phyloP scores from a whole-genome alignment of 2,113 vertebrate genomes.

The Hippocampus comes region DNA sequence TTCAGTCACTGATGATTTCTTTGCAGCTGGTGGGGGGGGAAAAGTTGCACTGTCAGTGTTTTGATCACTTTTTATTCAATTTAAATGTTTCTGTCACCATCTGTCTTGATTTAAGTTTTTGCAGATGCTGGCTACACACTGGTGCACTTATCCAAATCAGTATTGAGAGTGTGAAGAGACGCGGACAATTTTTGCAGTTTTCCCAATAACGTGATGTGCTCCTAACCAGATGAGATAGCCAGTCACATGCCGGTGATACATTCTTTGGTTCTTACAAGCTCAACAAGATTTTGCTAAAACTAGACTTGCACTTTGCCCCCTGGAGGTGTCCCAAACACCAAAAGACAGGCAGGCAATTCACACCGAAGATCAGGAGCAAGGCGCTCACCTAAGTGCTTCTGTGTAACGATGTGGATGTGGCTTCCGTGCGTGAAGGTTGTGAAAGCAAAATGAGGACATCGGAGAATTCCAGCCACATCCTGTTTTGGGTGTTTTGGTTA shows the following conservation, averaged over 20 bases:
- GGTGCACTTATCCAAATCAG: too few species aligned
- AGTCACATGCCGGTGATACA: slow-evolving; percentile 3
- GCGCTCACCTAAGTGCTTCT: not conserved
- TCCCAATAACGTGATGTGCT: not conserved
- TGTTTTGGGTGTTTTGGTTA: not conserved
- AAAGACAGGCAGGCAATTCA: not conserved
- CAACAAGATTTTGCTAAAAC: not conserved
- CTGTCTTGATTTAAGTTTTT: too few species aligned
- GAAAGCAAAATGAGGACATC: not conserved
- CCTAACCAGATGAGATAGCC: not conserved
- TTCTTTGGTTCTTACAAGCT: not conserved
- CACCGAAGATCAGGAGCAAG: not conserved
- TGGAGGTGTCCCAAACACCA: not conserved
- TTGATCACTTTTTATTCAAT: not conserved
- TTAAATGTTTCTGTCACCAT: too few species aligned
- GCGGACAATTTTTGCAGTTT: too few species aligned
- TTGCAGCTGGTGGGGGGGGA: not conserved
- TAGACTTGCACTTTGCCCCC: not conserved
- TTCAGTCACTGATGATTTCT: not conserved
- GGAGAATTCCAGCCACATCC: not conserved
- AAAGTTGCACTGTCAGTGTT: not conserved
- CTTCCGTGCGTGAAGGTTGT: not conserved
- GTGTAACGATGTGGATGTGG: not conserved
- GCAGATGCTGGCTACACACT: too few species aligned
- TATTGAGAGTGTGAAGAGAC: too few species aligned